Percentiles rank a stretch among this genome's conserved stretches.
Conservation (phyloP, 2,888 invertebrate species). For the Folsomia manolachei region DNA sequence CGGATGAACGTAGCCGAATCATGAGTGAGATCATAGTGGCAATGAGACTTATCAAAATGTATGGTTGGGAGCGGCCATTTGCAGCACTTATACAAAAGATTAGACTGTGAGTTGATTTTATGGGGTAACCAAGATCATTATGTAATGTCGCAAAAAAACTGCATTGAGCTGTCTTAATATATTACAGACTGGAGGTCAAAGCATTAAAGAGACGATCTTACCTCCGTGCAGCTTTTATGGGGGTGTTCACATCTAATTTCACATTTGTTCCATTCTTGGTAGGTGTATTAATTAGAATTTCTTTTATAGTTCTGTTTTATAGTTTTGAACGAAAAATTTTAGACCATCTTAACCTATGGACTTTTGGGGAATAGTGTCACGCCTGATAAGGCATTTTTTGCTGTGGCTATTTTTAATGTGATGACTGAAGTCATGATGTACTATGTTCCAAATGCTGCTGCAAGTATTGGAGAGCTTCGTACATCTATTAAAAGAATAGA, state of each 20-base stretch:
- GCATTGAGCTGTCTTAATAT: neutral
- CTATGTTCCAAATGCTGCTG: conserved; percentile 73
- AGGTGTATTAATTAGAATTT: too few relatives aligned
- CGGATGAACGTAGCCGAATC: conserved; percentile 28
- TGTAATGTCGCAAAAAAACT: neutral
- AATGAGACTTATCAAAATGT: conserved; percentile 33
- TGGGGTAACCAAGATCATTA: neutral
- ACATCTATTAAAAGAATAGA: conserved; percentile 72
- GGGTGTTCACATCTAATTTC: conserved; percentile 70
- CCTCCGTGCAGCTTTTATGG: conserved; percentile 63
- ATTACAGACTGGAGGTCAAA: conserved; percentile 64
- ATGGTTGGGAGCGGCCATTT: conserved; percentile 34
- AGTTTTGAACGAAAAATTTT: too few relatives aligned
- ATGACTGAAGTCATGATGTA: conserved; percentile 71
- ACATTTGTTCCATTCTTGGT: conserved; percentile 78
- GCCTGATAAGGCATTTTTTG: conserved; percentile 63
- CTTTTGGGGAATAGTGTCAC: conserved; percentile 55
- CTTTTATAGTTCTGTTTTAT: too few relatives aligned
- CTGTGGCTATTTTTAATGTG: conserved; percentile 60
- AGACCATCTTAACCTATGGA: conserved; percentile 72
- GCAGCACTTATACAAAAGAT: conserved; percentile 16
- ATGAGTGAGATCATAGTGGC: conserved; percentile 34
- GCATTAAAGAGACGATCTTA: conserved; percentile 64
- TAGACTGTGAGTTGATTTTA: neutral
- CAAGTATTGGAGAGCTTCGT: conserved; percentile 73